These are phyloP conservation scores for Tuta absoluta DNA, from an alignment of 2,888 invertebrate genomes.

Conservation along the genomic window DNA sequence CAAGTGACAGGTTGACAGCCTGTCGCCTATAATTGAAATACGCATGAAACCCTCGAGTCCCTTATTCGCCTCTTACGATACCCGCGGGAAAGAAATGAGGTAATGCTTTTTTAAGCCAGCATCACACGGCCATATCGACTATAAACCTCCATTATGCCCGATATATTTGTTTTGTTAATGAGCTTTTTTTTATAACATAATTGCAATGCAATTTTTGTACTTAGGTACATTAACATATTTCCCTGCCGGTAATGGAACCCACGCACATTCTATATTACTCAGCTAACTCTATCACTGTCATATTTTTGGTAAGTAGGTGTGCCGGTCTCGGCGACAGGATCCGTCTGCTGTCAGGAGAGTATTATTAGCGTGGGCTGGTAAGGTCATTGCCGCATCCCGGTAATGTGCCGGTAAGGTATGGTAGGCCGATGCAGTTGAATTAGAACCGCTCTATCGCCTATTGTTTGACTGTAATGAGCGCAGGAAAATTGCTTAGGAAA, in stretches of 20 bases:
- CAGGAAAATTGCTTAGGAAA: neutral
- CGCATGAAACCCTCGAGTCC: no score
- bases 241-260: conserved; percentile 5
- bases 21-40: no score
- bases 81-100: no score
- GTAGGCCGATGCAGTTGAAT: conserved; percentile 55
- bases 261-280: neutral
- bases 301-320: conserved; percentile 32
- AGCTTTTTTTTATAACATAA: no score
- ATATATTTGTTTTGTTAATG: no score
- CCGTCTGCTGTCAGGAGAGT: conserved; percentile 65
- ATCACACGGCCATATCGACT: no score
- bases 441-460: conserved; percentile 45
- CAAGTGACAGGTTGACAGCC: no score
- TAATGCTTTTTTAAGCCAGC: no score
- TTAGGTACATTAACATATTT: no score
- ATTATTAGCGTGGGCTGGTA: conserved; percentile 79
- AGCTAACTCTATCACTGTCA: neutral
- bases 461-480: conserved; percentile 45
- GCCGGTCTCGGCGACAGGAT: conserved; percentile 54
- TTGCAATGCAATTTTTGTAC: no score
- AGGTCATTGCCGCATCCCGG: conserved; percentile 71
- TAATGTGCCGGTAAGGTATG: neutral
- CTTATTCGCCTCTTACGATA: no score
- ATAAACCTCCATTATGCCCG: no score